Percentiles rank a stretch among this genome's conserved stretches.
Evolutionary conservation across 2,888 invertebrate genomes (phyloP).

Genomic region (Oligia strigilis): DNA sequence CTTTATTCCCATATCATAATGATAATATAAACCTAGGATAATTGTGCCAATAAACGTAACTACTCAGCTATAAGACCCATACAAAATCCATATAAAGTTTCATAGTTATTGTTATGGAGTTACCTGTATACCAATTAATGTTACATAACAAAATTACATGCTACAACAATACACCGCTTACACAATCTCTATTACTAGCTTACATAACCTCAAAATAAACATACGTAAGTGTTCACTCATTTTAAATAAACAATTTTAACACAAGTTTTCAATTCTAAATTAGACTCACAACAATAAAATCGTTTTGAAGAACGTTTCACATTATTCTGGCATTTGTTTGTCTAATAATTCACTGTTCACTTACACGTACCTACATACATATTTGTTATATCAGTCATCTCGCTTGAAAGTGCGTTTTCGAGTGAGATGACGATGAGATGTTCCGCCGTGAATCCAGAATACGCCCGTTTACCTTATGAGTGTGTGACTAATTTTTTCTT

Average conservation of each 20-base stretch:
- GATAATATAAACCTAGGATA: slow-evolving; percentile 3
- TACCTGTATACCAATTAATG: slow-evolving; percentile 11
- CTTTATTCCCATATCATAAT: neutral
- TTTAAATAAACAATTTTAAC: slow-evolving; percentile 40
- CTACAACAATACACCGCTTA: slow-evolving; percentile 13
- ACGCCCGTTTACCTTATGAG: slow-evolving; percentile 43
- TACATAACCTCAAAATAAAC: slow-evolving; percentile 42
- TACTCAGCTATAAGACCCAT: neutral
- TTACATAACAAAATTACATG: slow-evolving; percentile 6
- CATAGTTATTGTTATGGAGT: slow-evolving; percentile 14
- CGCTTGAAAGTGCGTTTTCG: slow-evolving; percentile 33
- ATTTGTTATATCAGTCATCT: slow-evolving; percentile 56
- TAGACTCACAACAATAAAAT: slow-evolving; percentile 22
- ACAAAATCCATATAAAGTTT: slow-evolving; percentile 8
- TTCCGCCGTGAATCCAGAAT: slow-evolving; percentile 51
- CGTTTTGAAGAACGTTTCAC: slow-evolving; percentile 34
- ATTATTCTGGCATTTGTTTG: slow-evolving; percentile 52
- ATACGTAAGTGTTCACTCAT: slow-evolving; percentile 27
- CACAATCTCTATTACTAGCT: slow-evolving; percentile 19
- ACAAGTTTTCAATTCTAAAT: slow-evolving; percentile 28
- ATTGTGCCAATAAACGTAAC: slow-evolving; percentile 13
- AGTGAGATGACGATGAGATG: slow-evolving; percentile 13
- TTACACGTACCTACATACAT: slow-evolving; percentile 1
- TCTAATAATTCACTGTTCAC: slow-evolving; percentile 49
- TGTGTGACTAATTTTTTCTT: slow-evolving; percentile 56